These are phyloP conservation scores for Leptinotarsa texana DNA, from an alignment of 1,140 invertebrate genomes.

Conservation along the genomic window DNA sequence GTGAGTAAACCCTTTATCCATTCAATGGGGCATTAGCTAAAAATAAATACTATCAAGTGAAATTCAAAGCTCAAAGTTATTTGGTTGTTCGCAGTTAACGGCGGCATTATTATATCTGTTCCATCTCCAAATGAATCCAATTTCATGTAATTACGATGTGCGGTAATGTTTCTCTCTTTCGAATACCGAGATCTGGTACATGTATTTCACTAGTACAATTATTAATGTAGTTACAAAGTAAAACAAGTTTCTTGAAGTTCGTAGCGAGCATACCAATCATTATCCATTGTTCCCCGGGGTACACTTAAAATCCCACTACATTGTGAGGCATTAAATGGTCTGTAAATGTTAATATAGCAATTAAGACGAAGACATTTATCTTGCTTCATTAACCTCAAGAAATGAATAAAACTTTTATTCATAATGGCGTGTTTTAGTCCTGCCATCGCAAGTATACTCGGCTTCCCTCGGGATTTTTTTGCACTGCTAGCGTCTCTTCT, in stretches of 20 bases:
- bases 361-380: constrained; percentile 4
- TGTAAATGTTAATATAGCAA: constrained; percentile 4
- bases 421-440: not conserved
- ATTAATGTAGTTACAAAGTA: not conserved
- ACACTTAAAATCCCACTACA: not conserved
- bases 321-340: constrained; percentile 3
- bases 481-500: not conserved
- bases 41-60: too few species aligned
- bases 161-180: not conserved
- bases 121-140: too few species aligned
- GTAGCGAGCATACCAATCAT: not conserved
- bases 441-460: not conserved
- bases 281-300: constrained; percentile 4
- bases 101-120: too few species aligned
- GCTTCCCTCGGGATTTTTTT: not conserved
- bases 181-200: not conserved
- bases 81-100: too few species aligned
- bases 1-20: too few species aligned
- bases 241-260: not conserved
- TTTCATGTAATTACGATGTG: too few species aligned
- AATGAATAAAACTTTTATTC: not conserved
- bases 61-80: too few species aligned
- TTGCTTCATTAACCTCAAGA: constrained; percentile 3
- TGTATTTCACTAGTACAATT: not conserved
- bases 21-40: too few species aligned